These are phyloP conservation scores for Argyresthia albistria DNA, from an alignment of 2,888 invertebrate species.

Conservation along the genomic window DNA sequence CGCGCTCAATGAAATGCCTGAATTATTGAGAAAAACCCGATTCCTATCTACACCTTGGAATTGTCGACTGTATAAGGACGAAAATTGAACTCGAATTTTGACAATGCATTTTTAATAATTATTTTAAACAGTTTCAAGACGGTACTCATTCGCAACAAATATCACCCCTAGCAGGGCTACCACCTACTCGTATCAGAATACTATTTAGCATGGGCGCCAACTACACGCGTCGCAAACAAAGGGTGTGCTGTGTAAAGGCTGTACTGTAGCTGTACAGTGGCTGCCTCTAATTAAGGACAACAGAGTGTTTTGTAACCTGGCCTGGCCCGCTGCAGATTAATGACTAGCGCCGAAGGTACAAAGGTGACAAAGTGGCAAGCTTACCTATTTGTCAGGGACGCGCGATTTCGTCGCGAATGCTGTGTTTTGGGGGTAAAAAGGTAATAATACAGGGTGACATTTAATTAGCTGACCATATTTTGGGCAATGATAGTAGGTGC, in stretches of 20 bases:
- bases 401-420: too few relatives aligned
- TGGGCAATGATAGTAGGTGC: too few relatives aligned
- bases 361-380: slow-evolving; percentile 11
- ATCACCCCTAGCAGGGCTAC: neutral
- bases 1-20: slow-evolving; percentile 31
- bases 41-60: slow-evolving; percentile 25
- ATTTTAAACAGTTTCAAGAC: too few relatives aligned
- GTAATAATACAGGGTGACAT: too few relatives aligned
- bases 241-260: neutral
- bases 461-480: too few relatives aligned
- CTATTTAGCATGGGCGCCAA: neutral
- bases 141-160: neutral
- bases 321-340: neutral
- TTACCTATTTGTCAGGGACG: slow-evolving; percentile 7
- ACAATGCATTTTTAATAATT: too few relatives aligned
- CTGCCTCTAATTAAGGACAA: slow-evolving; percentile 3
- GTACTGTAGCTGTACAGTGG: neutral
- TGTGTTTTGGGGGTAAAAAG: too few relatives aligned
- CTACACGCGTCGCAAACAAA: neutral
- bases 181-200: neutral
- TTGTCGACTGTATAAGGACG: too few relatives aligned
- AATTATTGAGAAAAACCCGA: slow-evolving; percentile 33
- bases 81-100: too few relatives aligned
- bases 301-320: slow-evolving; percentile 1
- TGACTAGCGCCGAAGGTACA: neutral